These are phyloP conservation scores for Ceratina australensis DNA, from an alignment of 1,140 invertebrate species.

Conservation along the genomic window DNA sequence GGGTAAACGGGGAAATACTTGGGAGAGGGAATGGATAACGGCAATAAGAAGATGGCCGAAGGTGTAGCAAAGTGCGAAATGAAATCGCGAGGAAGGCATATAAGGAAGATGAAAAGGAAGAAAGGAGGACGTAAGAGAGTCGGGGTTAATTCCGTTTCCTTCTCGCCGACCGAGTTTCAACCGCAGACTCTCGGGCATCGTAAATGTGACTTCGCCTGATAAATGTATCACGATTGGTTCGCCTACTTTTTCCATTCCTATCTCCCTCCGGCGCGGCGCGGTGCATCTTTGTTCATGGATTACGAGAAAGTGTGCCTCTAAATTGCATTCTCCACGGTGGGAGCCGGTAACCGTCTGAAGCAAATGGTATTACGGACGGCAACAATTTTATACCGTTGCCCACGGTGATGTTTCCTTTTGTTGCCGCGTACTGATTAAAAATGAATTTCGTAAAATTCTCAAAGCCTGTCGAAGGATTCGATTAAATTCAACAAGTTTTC, in stretches of 20 bases:
- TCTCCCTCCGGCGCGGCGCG: not conserved
- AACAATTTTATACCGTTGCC: not conserved
- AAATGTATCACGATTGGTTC: slow-evolving; percentile 30
- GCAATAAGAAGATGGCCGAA: no score
- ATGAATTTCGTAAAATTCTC: no score
- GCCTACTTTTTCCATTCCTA: not conserved
- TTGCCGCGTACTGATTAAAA: no score
- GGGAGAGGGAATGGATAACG: no score
- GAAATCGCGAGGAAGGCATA: not conserved
- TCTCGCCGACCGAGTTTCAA: slow-evolving; percentile 14
- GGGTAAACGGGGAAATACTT: not conserved
- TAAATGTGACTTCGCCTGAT: slow-evolving; percentile 27
- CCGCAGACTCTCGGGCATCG: slow-evolving; percentile 9
- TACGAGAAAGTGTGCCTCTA: slow-evolving; percentile 5
- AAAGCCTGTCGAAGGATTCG: no score
- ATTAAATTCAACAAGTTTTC: not conserved
- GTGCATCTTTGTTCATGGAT: slow-evolving; percentile 24
- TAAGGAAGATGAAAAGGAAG: not conserved
- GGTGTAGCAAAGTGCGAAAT: no score
- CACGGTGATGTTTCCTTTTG: no score
- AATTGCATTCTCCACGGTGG: slow-evolving; percentile 18
- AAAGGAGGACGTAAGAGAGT: not conserved
- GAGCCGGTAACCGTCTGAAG: not conserved
- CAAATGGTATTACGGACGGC: not conserved
- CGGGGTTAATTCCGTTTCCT: not conserved